These are phyloP conservation scores for Varecia variegata DNA, from an alignment of 2,797 vertebrate species.

Conservation along the genomic window DNA sequence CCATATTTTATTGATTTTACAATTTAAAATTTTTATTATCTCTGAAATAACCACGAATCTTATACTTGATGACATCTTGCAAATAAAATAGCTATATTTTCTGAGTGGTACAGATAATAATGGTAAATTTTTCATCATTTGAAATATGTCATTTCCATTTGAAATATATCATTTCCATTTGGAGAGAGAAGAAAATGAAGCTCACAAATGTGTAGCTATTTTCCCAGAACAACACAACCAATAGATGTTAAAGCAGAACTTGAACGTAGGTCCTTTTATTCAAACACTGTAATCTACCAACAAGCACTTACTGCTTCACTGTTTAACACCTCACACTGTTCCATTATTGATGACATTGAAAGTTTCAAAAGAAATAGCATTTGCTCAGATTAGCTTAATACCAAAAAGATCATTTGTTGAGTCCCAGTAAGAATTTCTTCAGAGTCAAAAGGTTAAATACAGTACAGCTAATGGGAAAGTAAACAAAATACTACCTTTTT, in stretches of 20 bases:
- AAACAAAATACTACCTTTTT: neutral
- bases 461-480: neutral
- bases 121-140: slow-evolving; percentile 21
- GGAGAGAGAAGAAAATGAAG: neutral
- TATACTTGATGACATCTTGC: slow-evolving; percentile 1
- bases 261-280: neutral
- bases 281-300: neutral
- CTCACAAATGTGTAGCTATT: neutral
- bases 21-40: slow-evolving; percentile 42
- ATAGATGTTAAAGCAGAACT: neutral
- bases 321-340: neutral
- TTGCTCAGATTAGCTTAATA: neutral
- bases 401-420: neutral
- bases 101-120: neutral
- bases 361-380: slow-evolving; percentile 21
- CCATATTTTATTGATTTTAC: slow-evolving; percentile 59
- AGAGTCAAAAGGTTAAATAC: neutral
- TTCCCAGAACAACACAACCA: neutral
- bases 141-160: slow-evolving; percentile 47
- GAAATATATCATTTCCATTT: neutral
- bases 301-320: neutral
- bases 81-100: slow-evolving; percentile 36
- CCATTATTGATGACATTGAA: neutral
- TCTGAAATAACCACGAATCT: slow-evolving; percentile 41
- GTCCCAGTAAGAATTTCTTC: neutral